These are phyloP conservation scores for Sebastes reedi DNA, from an alignment of 2,797 vertebrate species.

Conservation along the genomic window DNA sequence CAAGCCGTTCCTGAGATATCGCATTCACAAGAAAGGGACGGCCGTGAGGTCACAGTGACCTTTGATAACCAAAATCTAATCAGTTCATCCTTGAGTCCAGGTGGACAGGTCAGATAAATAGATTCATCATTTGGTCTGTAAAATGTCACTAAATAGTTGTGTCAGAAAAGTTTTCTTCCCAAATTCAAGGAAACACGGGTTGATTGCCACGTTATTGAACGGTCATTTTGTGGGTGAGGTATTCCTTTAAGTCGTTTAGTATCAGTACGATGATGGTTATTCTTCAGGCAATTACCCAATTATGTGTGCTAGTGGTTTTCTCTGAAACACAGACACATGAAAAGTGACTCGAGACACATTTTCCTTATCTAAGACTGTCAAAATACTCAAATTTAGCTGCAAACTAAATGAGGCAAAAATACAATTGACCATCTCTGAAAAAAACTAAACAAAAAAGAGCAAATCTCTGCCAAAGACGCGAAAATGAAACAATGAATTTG, in stretches of 20 bases:
- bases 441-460: neutral
- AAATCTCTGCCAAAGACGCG: neutral
- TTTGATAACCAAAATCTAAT: no score
- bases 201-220: neutral
- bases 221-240: neutral
- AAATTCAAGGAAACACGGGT: no score
- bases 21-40: no score
- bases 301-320: neutral
- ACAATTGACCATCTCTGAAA: neutral
- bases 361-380: neutral
- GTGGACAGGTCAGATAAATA: no score
- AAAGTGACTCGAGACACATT: neutral
- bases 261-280: neutral
- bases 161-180: no score
- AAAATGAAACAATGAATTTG: neutral
- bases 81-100: no score
- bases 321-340: neutral
- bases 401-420: neutral
- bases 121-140: no score
- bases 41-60: no score
- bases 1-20: no score
- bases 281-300: neutral
- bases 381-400: neutral
- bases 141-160: no score
- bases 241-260: neutral